phyloP scores from a whole-genome alignment of 2,113 vertebrate species.

The Microcebus jonahi region DNA sequence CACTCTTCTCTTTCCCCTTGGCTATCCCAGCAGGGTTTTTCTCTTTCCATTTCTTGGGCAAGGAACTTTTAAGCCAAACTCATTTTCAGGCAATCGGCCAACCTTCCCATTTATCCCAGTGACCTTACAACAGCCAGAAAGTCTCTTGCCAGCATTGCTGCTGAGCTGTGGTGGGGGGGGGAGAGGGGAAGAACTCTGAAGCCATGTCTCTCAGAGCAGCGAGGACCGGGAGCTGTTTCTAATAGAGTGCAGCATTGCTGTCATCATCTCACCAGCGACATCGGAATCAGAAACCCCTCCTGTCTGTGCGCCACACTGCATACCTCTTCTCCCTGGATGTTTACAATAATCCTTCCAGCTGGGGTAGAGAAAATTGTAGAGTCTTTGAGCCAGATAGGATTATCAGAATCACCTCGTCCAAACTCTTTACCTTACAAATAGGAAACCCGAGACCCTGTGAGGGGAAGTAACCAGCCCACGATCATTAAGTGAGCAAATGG shows the following conservation, averaged over 20 bases:
- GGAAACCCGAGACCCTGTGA: neutral
- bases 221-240: neutral
- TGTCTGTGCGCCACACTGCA: neutral
- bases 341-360: neutral
- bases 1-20: conserved; percentile 64
- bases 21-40: conserved; percentile 61
- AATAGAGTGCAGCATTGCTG: neutral
- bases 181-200: neutral
- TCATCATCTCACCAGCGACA: neutral
- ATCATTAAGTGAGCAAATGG: neutral
- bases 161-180: neutral
- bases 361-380: neutral
- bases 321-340: neutral
- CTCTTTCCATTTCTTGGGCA: conserved; percentile 71
- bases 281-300: neutral
- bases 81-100: conserved; percentile 76
- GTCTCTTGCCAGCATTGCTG: conserved; percentile 40
- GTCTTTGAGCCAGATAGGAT: neutral
- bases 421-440: neutral
- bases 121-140: conserved; percentile 49
- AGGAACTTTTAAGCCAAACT: conserved; percentile 70
- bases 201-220: neutral
- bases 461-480: neutral
- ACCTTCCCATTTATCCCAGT: conserved; percentile 72
- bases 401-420: neutral